Base-by-base conservation (phyloP, 2,113 vertebrate species). In the Cercocebus atys region DNA sequence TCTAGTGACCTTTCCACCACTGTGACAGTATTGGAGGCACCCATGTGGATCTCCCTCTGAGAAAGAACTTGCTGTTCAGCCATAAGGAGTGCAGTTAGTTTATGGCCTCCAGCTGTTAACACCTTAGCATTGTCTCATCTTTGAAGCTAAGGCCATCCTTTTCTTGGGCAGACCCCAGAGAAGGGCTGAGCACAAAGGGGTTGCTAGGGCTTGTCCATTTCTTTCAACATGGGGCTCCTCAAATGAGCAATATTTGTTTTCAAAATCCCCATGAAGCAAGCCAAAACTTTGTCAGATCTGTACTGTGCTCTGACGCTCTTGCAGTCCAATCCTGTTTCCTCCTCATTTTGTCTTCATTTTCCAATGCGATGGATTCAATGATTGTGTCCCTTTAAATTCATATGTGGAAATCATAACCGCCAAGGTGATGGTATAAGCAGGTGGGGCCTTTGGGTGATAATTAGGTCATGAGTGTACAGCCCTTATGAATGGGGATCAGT, bases 181-280 rank as follows among this genome's bases (percentile, higher is more conserved):
- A 68, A 12, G 81, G 38, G 22, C 27, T 27, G 50, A 68, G 38
- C 59, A 73, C 38, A 38, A 32, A 75, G 45, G 0, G 7, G 16
- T 3, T 25, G 8, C 30, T 6, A 27, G 45, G 4, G 23, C 27
- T 52, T 84, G 43, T 55, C 47, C 72, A 38, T 66, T 92, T 96
- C 25, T 95, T 52, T 78, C 81, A 94, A 85, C 25, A 47, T 1
- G 16, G 14, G 25, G 66, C 22, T 90, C 50, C 43, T 97, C 73
- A 61, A 40, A 70, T 89, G 52, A 96, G 30, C 83, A 75, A 32
- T 75, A 59, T 93, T 90, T 88, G 57, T 43, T 94, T 70, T 95
- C 50, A 68, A 96, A 94, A 95, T 94, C 52, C 90, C 92, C 66
- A 2, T 0, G 61, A 55, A 38, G 47, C 4, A 83, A 81, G 47